Base-by-base conservation (phyloP, 2,888 invertebrate genomes). In the Sminthurinus aureus region DNA sequence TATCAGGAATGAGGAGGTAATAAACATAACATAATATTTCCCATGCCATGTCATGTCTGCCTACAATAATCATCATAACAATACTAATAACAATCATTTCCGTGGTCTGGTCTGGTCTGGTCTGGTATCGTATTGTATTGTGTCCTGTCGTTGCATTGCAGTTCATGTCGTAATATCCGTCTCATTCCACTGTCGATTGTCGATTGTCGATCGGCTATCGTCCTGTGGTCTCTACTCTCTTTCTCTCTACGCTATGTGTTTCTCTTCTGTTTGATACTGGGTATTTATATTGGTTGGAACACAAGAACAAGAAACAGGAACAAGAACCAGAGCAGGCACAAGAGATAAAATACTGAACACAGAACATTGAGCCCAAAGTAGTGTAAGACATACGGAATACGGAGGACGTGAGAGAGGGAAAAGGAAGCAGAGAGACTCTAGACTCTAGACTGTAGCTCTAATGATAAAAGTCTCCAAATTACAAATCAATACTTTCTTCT, bases 401-500 rank as follows among this genome's bases (percentile, higher is more conserved):
- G 11, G 2, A 69, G 67, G n/a, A 20, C 67, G n/a, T 11, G 67
- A 69, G n/a, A 20, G 12, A 69, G 1, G n/a, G n/a, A 69, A 64
- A 64, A 64, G 15, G 64, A 64, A n/a, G 15, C 64, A 15, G 18
- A 64, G 18, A 64, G 18, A 64, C 64, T 64, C 64, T n/a, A 15
- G 18, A 15, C 1, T 64, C n/a, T n/a, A 64, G 15, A 18, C 2
- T 18, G 3, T 64, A 64, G 9, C n/a, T n/a, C 64, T n/a, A 18
- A 18, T n/a, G 69, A 20, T n/a, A 11, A 69, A 22, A 15, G 69
- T 24, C 22, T 67, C 26, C 71, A 71, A 71, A 71, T 71, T 22
- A 71, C 71, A 71, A 71, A 71, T 71, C 71, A 71, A 71, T 71
- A 71, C 71, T 26, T 71, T 69, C 20, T 71, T 24, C 38, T 38